Conservation (phyloP, 2,113 vertebrate genomes). For the Meleagris gallopavo region DNA sequence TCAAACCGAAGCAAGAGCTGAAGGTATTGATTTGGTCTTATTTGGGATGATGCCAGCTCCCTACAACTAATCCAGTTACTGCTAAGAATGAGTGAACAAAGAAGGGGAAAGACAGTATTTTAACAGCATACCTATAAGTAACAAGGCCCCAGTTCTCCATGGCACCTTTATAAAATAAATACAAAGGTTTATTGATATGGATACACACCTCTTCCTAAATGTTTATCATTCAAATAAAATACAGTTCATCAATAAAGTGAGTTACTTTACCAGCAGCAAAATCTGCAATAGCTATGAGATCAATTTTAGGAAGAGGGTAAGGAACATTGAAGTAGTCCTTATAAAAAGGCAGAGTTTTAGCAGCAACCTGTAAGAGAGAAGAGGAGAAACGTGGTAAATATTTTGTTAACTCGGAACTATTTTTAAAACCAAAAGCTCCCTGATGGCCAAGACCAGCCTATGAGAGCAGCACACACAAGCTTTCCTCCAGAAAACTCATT, state of each 20-base stretch:
- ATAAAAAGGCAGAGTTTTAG: slow-evolving; percentile 99
- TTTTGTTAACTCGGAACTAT: background rate
- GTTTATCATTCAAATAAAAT: slow-evolving; percentile 65
- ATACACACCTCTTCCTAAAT: slow-evolving; percentile 63
- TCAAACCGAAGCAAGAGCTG: background rate
- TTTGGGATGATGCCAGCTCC: slow-evolving; percentile 4
- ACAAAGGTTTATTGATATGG: slow-evolving; percentile 75
- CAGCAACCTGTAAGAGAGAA: slow-evolving; percentile 88
- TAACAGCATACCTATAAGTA: slow-evolving; percentile 93
- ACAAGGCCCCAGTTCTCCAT: slow-evolving; percentile 99
- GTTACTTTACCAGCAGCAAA: slow-evolving; percentile 97
- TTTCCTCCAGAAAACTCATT: background rate
- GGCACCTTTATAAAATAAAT: slow-evolving; percentile 92
- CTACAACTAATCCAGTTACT: background rate
- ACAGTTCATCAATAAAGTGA: slow-evolving; percentile 75
- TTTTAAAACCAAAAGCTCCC: background rate
- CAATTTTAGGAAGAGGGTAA: slow-evolving; percentile 99
- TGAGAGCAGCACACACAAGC: background rate
- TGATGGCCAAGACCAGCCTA: background rate
- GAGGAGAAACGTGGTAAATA: slow-evolving; percentile 50
- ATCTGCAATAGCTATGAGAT: slow-evolving; percentile 99
- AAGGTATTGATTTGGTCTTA: background rate
- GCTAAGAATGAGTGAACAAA: slow-evolving; percentile 56
- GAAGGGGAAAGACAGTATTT: slow-evolving; percentile 63
- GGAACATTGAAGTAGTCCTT: slow-evolving; percentile 99